A percentile compares a stretch with the other conserved stretches of the same genome.
Evolutionary conservation across 2,888 invertebrate species (phyloP).

Genomic region (Ectobius pallidus): DNA sequence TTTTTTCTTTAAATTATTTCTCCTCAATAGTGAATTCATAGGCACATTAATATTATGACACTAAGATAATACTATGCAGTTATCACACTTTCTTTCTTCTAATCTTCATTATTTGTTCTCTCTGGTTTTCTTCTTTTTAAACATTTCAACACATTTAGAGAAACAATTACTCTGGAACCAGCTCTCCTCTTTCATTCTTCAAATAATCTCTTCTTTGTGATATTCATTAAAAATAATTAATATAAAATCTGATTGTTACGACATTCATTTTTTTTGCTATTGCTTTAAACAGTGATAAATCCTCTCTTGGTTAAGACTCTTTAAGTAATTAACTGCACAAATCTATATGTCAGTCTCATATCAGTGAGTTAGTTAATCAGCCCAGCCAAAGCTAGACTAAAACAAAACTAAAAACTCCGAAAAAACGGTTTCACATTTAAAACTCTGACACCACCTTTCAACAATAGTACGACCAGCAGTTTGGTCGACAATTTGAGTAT

Average conservation of each 20-base stretch:
- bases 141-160: slow-evolving; percentile 5
- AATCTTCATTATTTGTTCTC: background rate
- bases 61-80: background rate
- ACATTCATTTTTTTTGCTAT: background rate
- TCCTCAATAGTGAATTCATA: background rate
- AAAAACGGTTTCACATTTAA: background rate
- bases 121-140: background rate
- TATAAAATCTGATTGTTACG: slow-evolving; percentile 16
- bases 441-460: too few relatives aligned
- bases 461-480: too few relatives aligned
- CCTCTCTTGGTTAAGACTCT: background rate
- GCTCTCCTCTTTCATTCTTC: background rate
- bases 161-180: background rate
- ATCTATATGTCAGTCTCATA: background rate
- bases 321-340: slow-evolving; percentile 12
- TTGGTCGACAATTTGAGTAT: too few relatives aligned
- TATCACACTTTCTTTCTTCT: background rate
- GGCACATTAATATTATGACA: slow-evolving; percentile 22
- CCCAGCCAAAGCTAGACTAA: background rate
- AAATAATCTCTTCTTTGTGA: slow-evolving; percentile 15
- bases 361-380: background rate
- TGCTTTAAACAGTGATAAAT: slow-evolving; percentile 24
- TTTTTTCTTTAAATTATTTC: background rate
- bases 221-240: slow-evolving; percentile 20
- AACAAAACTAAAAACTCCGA: background rate